A percentile compares a stretch with the other conserved stretches of the same genome.
These are phyloP conservation scores for Hyperoplus immaculatus DNA, from an alignment of 2,797 vertebrate genomes.

Conservation along the genomic window DNA sequence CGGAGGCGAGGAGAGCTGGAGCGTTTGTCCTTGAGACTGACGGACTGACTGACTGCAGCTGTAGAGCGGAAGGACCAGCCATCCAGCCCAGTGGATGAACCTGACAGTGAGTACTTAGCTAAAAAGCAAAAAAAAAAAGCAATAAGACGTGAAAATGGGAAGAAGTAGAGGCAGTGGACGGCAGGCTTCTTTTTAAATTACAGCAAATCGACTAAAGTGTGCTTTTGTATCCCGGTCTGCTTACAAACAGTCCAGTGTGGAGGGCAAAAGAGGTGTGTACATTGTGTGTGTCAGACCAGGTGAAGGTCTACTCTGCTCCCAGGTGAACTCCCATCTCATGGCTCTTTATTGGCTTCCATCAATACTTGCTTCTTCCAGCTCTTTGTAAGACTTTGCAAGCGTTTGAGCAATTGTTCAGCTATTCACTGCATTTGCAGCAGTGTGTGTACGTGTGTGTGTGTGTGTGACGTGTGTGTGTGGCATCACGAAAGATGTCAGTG, in stretches of 20 bases:
- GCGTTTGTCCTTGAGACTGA: constrained; percentile 86
- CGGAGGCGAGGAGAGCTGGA: constrained; percentile 80
- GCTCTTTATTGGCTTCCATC: constrained; percentile 57
- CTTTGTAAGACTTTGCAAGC: constrained; percentile 57
- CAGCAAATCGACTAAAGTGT: constrained; percentile 33
- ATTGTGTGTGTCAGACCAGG: constrained; percentile 48
- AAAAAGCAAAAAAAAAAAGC: constrained; percentile 1
- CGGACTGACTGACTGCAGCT: constrained; percentile 82
- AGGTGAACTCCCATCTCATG: constrained; percentile 64
- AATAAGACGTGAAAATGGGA: constrained; percentile 17
- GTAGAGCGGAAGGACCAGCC: constrained; percentile 71
- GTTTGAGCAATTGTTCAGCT: constrained; percentile 52
- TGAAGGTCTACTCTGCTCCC: constrained; percentile 68
- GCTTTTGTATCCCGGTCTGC: constrained; percentile 53
- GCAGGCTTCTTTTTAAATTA: constrained; percentile 27
- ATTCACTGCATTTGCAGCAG: constrained; percentile 37
- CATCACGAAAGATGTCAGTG: constrained; percentile 47
- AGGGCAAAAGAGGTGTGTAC: constrained; percentile 36
- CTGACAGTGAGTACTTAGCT: constrained; percentile 77
- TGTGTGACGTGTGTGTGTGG: not conserved
- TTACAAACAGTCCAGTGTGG: constrained; percentile 62
- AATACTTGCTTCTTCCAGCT: constrained; percentile 33
- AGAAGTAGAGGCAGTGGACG: constrained; percentile 18
- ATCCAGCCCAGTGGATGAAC: constrained; percentile 70
- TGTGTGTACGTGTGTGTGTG: constrained; percentile 25